These are phyloP conservation scores for Benitochromis conjunctus DNA, from an alignment of 2,113 vertebrate species.

Conservation along the genomic window DNA sequence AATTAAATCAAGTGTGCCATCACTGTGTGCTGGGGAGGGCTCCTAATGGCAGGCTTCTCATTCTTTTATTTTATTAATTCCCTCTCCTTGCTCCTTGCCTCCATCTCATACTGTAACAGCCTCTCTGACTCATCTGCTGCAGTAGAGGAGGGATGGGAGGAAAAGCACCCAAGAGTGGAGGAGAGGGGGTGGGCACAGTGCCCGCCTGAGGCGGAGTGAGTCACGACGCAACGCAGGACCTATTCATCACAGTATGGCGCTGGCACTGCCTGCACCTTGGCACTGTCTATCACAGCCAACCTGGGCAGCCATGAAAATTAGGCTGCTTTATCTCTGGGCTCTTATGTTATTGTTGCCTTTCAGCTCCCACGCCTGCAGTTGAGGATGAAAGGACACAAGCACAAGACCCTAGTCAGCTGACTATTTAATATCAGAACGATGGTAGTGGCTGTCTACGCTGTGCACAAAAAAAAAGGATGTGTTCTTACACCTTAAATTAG, in stretches of 20 bases:
- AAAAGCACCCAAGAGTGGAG: constrained; percentile 44
- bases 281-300: constrained; percentile 47
- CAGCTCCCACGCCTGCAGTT: neutral
- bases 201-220: constrained; percentile 49
- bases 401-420: neutral
- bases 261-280: constrained; percentile 45
- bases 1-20: constrained; percentile 66
- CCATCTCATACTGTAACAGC: constrained; percentile 53
- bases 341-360: constrained; percentile 20
- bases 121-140: constrained; percentile 67
- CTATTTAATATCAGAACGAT: neutral
- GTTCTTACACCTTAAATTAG: neutral
- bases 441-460: neutral
- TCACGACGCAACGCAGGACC: constrained; percentile 63
- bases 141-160: constrained; percentile 31
- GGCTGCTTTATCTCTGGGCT: constrained; percentile 20
- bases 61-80: constrained; percentile 56
- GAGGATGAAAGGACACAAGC: neutral
- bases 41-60: constrained; percentile 47
- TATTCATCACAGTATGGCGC: constrained; percentile 55
- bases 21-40: constrained; percentile 21
- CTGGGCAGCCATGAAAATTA: constrained; percentile 33
- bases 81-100: constrained; percentile 24
- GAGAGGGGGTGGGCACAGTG: constrained; percentile 40
- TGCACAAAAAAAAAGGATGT: neutral